These are phyloP conservation scores for Melanogrammus aeglefinus DNA, from an alignment of 2,797 vertebrate species.

Conservation along the genomic window DNA sequence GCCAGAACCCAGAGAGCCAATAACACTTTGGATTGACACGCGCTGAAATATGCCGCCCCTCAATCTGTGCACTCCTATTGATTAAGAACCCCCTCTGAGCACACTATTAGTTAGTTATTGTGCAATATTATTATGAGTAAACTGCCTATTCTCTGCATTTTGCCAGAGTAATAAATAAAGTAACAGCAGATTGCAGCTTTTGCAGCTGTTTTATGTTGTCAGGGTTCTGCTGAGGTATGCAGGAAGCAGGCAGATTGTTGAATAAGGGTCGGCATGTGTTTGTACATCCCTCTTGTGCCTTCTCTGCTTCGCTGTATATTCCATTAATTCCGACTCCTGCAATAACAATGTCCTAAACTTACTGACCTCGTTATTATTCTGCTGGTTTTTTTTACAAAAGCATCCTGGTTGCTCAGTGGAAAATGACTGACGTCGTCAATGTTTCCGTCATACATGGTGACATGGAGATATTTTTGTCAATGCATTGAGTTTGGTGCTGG, in stretches of 20 bases:
- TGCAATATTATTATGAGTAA: background rate
- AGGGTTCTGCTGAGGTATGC: background rate
- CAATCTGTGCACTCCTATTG: background rate
- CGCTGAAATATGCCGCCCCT: background rate
- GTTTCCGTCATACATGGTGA: background rate
- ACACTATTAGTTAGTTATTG: background rate
- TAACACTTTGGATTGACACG: slow-evolving; percentile 33
- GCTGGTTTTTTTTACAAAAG: background rate
- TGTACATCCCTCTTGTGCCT: background rate
- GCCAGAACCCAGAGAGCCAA: slow-evolving; percentile 65
- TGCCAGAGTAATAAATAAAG: background rate
- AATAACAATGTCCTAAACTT: background rate
- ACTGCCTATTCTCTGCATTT: background rate
- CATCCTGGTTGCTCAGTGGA: background rate
- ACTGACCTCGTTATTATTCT: background rate
- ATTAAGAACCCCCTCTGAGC: background rate
- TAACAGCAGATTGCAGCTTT: background rate
- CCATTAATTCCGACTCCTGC: background rate
- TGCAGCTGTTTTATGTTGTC: background rate
- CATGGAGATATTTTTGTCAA: background rate
- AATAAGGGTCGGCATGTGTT: background rate
- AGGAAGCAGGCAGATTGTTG: background rate
- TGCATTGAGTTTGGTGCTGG: background rate
- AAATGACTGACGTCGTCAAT: background rate
- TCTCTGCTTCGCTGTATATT: background rate